A percentile compares a stretch with the other conserved stretches of the same genome.
phyloP scores from a whole-genome alignment of 2,113 vertebrate genomes.

The Agapornis roseicollis region DNA sequence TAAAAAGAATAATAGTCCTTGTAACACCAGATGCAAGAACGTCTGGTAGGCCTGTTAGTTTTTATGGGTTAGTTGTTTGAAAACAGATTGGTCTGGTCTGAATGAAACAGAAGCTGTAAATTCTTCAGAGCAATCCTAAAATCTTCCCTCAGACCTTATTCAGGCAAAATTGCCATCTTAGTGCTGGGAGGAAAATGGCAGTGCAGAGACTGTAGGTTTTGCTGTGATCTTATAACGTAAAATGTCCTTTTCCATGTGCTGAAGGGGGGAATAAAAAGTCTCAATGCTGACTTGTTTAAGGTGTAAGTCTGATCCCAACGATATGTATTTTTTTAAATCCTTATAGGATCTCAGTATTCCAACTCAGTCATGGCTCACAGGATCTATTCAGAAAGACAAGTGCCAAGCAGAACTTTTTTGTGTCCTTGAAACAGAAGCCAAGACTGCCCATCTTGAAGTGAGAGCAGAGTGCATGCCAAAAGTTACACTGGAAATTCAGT shows the following conservation, averaged over 20 bases:
- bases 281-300: not conserved
- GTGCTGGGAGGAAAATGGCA: not conserved
- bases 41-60: not conserved
- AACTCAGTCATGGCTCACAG: conserved; percentile 63
- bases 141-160: not conserved
- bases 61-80: not conserved
- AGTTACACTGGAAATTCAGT: conserved; percentile 58
- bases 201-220: not conserved
- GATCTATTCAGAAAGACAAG: conserved; percentile 65
- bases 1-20: not conserved
- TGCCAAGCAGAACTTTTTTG: conserved; percentile 50
- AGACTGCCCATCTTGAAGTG: conserved; percentile 58
- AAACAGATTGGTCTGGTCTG: not conserved
- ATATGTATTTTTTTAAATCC: not conserved
- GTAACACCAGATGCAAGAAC: not conserved
- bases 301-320: not conserved
- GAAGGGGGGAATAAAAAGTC: not conserved
- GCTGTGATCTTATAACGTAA: not conserved
- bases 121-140: not conserved
- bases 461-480: conserved; percentile 57
- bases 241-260: not conserved
- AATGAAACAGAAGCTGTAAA: not conserved
- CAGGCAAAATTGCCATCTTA: not conserved
- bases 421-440: conserved; percentile 43
- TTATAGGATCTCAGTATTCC: conserved; percentile 42